A percentile compares a stretch with the other conserved stretches of the same genome.
These are phyloP conservation scores for Mionectes macconnelli DNA, from an alignment of 2,113 vertebrate species.

Conservation along the genomic window DNA sequence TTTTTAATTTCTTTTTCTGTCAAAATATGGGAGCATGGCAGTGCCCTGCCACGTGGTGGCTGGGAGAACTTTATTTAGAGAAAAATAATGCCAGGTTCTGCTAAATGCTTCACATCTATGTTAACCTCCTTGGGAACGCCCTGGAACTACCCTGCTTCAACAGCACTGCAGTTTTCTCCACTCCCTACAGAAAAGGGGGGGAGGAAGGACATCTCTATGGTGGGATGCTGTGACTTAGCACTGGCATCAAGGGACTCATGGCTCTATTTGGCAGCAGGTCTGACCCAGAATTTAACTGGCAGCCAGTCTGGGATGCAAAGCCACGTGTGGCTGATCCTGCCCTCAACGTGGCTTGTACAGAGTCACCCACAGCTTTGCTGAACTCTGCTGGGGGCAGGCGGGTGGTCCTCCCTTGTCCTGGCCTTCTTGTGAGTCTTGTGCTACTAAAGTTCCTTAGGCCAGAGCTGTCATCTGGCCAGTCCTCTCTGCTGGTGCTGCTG, in stretches of 20 bases:
- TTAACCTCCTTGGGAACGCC: neutral
- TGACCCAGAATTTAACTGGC: neutral
- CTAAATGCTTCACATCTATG: neutral
- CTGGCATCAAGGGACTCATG: neutral
- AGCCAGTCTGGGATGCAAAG: neutral
- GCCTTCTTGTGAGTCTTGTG: neutral
- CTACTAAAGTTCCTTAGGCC: neutral
- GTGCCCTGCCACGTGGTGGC: neutral
- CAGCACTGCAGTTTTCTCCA: neutral
- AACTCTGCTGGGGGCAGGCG: neutral
- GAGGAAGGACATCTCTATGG: neutral
- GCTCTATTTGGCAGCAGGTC: neutral
- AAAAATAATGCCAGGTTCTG: neutral
- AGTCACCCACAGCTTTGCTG: neutral
- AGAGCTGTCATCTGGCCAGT: neutral
- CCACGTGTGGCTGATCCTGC: rapidly evolving
- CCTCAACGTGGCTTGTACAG: rapidly evolving
- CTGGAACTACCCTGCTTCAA: neutral
- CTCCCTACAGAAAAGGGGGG: neutral
- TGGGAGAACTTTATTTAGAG: neutral
- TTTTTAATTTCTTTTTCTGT: neutral
- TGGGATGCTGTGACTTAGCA: neutral
- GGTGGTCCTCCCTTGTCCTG: neutral
- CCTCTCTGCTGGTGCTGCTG: neutral
- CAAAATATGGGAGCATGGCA: neutral